Evolutionary conservation across 2,113 vertebrate species (phyloP).

Genomic region (Microcebus lehilahytsara): DNA sequence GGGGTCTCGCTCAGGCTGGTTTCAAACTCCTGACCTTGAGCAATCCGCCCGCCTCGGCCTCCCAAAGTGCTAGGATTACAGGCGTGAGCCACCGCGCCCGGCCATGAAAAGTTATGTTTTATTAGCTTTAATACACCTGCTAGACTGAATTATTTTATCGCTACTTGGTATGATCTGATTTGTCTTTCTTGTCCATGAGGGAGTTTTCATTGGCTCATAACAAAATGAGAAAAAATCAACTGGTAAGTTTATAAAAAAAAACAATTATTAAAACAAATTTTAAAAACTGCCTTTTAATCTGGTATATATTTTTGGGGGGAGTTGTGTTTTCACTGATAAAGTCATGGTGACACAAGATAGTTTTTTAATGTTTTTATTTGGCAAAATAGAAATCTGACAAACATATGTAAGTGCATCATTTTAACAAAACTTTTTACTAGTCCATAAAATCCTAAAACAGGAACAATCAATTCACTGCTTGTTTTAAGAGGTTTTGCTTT

Average conservation of each 20-base stretch:
- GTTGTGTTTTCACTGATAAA: neutral
- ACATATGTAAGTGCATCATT: neutral
- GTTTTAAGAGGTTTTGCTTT: neutral
- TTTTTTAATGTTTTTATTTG: neutral
- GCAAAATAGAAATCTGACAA: neutral
- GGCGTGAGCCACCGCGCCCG: too few relatives aligned
- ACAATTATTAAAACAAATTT: neutral
- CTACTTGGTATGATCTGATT: neutral
- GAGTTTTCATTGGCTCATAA: neutral
- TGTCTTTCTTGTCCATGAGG: neutral
- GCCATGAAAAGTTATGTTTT: neutral
- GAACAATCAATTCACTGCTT: neutral
- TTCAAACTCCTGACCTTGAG: too few relatives aligned
- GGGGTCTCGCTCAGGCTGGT: too few relatives aligned
- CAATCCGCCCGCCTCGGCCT: too few relatives aligned
- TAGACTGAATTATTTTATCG: neutral
- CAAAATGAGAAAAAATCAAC: slow-evolving; percentile 10
- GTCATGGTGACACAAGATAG: neutral
- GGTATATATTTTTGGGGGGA: neutral
- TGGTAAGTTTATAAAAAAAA: neutral
- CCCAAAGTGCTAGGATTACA: too few relatives aligned
- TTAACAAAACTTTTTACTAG: neutral
- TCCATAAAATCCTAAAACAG: neutral
- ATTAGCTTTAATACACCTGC: neutral
- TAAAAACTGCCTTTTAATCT: neutral